Percentiles rank a stretch among this genome's conserved stretches.
Evolutionary conservation across 2,113 vertebrate species (phyloP).

Genomic region (Enhydra lutris): DNA sequence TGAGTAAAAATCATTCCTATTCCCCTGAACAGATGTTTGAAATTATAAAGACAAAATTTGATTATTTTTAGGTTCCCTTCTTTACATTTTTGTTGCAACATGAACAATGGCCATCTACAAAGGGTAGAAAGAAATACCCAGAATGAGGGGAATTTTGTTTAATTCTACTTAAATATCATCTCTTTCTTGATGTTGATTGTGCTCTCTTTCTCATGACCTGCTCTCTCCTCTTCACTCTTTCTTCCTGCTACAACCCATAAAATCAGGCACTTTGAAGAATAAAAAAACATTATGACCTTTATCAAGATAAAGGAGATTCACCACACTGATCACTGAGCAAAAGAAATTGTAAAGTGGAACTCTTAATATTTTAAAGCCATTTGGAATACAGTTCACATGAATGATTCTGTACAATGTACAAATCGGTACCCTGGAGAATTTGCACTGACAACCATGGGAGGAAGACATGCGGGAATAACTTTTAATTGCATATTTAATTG

Average conservation of each 20-base stretch:
- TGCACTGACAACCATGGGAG: neutral
- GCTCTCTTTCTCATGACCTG: neutral
- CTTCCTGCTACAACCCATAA: neutral
- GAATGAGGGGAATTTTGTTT: neutral
- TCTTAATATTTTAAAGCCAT: conserved; percentile 66
- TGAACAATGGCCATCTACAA: neutral
- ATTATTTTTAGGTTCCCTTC: neutral
- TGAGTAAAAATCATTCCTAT: neutral
- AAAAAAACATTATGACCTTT: conserved; percentile 33
- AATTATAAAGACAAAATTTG: neutral
- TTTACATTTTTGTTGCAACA: neutral
- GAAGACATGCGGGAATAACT: neutral
- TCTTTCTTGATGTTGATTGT: neutral
- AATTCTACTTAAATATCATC: neutral
- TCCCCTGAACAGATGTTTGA: neutral
- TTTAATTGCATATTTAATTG: conserved; percentile 64
- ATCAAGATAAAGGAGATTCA: conserved; percentile 19
- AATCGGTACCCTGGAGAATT: conserved; percentile 10
- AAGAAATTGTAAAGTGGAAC: conserved; percentile 59
- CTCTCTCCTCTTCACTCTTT: neutral
- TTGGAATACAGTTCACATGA: conserved; percentile 35
- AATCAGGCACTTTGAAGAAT: neutral
- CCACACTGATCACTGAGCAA: conserved; percentile 36
- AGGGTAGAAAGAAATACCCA: neutral
- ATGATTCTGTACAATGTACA: conserved; percentile 16